Conservation (phyloP, 2,888 invertebrate species). For the Shargacucullia verbasci region DNA sequence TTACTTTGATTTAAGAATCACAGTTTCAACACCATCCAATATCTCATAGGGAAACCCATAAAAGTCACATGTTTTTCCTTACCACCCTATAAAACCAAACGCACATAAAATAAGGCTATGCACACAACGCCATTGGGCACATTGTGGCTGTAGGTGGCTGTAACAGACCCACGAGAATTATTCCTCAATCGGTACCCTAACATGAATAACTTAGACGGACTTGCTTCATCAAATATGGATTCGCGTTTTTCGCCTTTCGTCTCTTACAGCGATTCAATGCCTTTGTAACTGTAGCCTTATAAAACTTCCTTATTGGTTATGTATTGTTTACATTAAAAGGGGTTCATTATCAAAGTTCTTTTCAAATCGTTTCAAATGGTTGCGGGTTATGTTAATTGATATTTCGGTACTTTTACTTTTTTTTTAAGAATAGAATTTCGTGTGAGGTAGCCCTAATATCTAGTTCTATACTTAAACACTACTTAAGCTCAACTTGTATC, state of each 20-base stretch:
- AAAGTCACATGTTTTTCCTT: no score
- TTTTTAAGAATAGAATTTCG: no score
- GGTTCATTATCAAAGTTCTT: conserved; percentile 12
- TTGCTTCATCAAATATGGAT: conserved; percentile 71
- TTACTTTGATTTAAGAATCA: no score
- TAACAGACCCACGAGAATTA: conserved; percentile 58
- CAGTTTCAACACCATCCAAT: no score
- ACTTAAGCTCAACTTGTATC: no score
- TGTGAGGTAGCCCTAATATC: no score
- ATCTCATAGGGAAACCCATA: no score
- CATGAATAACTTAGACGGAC: conserved; percentile 68
- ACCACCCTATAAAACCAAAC: no score
- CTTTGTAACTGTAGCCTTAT: conserved; percentile 33
- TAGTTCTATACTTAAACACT: no score
- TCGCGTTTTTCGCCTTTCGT: conserved; percentile 60
- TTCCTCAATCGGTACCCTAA: conserved; percentile 66
- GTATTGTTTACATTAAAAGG: conserved; percentile 24
- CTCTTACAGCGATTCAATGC: conserved; percentile 32
- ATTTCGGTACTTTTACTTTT: no score
- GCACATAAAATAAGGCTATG: background rate
- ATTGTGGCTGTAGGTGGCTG: conserved; percentile 14
- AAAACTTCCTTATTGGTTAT: conserved; percentile 41
- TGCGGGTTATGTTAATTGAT: no score
- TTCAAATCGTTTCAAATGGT: background rate
- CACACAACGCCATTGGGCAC: conserved; percentile 10